Evolutionary conservation across 2,888 invertebrate genomes (phyloP).

Genomic region (Ferrisia virgata): DNA sequence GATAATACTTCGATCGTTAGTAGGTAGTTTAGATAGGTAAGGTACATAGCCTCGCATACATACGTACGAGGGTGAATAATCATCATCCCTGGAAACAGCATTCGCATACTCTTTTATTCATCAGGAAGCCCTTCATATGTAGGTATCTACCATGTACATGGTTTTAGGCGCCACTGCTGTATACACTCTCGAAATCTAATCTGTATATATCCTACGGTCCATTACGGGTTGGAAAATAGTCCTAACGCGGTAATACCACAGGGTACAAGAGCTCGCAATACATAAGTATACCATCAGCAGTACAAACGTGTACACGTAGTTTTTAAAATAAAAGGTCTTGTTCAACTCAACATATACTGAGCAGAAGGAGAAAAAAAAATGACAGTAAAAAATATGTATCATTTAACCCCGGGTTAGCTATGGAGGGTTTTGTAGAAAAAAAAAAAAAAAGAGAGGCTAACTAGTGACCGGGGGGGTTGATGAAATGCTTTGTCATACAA

Average conservation of each 20-base stretch:
- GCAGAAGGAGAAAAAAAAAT: not conserved
- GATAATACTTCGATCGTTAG: no score
- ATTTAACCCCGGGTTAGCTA: conserved; percentile 13
- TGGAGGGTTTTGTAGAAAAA: not conserved
- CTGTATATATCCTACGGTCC: conserved; percentile 11
- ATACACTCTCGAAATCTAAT: not conserved
- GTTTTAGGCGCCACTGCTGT: not conserved
- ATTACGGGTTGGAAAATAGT: not conserved
- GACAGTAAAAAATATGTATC: conserved; percentile 30
- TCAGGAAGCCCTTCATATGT: no score
- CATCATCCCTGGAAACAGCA: no score
- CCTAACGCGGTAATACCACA: not conserved
- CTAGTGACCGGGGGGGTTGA: not conserved
- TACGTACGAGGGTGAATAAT: no score
- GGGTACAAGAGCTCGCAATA: not conserved
- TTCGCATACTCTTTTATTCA: no score
- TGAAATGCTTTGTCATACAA: conserved; percentile 13
- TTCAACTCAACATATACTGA: not conserved
- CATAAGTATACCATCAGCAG: not conserved
- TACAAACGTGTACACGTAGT: not conserved
- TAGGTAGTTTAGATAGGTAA: no score
- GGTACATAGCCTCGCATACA: no score
- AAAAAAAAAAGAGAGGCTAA: not conserved
- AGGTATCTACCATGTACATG: no score
- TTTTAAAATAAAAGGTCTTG: not conserved